A percentile compares a stretch with the other conserved stretches of the same genome.
Evolutionary conservation across 2,113 vertebrate genomes (phyloP).

Genomic region (Triplophysa siluroides): DNA sequence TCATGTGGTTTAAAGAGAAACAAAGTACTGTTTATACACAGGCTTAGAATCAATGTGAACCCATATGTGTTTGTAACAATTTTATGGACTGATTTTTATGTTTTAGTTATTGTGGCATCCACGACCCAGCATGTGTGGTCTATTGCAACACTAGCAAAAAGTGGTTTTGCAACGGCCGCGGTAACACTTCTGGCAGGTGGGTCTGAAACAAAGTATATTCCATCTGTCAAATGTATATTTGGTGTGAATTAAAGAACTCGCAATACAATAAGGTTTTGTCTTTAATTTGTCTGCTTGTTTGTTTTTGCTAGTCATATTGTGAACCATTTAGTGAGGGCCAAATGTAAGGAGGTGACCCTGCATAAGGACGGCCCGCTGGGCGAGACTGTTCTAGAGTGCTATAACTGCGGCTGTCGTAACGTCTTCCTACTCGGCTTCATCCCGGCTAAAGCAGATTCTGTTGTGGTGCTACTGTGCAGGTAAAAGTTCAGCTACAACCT

Average conservation of each 20-base stretch:
- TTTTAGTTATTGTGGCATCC: conserved; percentile 91
- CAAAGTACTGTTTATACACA: background rate
- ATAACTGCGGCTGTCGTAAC: conserved; percentile 97
- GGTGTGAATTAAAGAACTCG: background rate
- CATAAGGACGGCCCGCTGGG: conserved; percentile 97
- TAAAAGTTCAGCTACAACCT: conserved; percentile 53
- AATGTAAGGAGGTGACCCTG: conserved; percentile 98
- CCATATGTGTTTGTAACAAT: background rate
- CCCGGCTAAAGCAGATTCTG: conserved; percentile 95
- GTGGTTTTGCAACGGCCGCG: conserved; percentile 98
- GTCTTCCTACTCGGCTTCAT: conserved; percentile 98
- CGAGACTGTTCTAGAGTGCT: conserved; percentile 95
- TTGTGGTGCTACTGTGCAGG: conserved; percentile 97
- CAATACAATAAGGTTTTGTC: no score
- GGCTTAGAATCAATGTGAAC: background rate
- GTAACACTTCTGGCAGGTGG: conserved; percentile 98
- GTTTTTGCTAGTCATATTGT: conserved; percentile 88
- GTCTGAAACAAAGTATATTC: background rate
- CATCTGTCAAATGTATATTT: background rate
- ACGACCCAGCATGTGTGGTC: conserved; percentile 96
- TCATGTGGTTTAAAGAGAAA: no score
- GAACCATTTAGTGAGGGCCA: conserved; percentile 96
- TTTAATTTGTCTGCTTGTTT: background rate
- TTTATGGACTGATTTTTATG: background rate
- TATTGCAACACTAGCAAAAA: conserved; percentile 99